These are phyloP conservation scores for Brachyhypopomus gauderio DNA, from an alignment of 2,113 vertebrate genomes.

Conservation along the genomic window DNA sequence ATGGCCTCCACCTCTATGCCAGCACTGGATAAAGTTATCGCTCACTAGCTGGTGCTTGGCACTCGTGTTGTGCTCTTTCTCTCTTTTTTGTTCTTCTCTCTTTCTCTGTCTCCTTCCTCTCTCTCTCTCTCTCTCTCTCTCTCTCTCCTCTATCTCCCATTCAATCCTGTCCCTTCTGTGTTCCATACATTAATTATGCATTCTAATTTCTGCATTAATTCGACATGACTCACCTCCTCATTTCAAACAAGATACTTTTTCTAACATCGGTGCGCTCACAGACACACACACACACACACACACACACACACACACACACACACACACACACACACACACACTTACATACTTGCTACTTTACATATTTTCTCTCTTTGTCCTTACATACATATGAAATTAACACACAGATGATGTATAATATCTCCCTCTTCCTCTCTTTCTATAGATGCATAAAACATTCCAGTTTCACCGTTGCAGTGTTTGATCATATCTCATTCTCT, in stretches of 20 bases:
- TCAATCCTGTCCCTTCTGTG: constrained; percentile 51
- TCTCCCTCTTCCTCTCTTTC: too few relatives aligned
- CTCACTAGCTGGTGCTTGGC: too few relatives aligned
- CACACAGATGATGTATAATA: too few relatives aligned
- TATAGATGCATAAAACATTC: too few relatives aligned
- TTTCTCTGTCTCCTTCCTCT: neutral
- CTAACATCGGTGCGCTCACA: constrained; percentile 35
- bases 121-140: neutral
- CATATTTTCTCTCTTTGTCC: too few relatives aligned
- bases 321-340: constrained; percentile 28
- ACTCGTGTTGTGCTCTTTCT: neutral
- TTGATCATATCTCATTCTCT: too few relatives aligned
- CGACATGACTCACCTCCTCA: constrained; percentile 54
- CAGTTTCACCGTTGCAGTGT: too few relatives aligned
- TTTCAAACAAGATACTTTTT: neutral
- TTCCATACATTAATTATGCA: constrained; percentile 73
- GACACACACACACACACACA: constrained; percentile 19
- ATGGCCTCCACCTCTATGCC: too few relatives aligned
- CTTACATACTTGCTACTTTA: neutral
- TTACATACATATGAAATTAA: too few relatives aligned
- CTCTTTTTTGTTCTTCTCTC: neutral
- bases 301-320: constrained; percentile 16
- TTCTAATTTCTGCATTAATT: constrained; percentile 71
- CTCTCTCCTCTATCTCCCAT: constrained; percentile 36
- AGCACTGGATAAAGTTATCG: too few relatives aligned